Evolutionary conservation across 2,113 vertebrate genomes (phyloP), one percentile per base, ranked within the genome.

Genomic region (Barbus barbus): DNA sequence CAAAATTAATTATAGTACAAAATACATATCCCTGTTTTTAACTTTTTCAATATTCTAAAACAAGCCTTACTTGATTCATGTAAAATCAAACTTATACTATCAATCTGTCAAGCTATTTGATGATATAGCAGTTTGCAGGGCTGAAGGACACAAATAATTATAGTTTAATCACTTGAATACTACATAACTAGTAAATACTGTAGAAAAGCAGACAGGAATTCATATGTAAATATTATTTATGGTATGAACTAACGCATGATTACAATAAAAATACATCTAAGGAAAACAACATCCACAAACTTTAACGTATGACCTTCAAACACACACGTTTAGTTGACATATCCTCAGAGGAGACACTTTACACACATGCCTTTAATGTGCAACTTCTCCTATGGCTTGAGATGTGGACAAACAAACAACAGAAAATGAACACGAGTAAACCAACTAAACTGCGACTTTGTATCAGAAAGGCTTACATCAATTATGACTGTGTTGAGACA

Each of bases 401-500:
- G 78, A 82, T 67, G 31, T 89, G 65, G 73, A 61, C 33, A 86
- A 86, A 88, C 86, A 90, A 91, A 84, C 65, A 80, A 69, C 12
- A 38, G 36, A 46, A 33, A 84, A 44, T 14, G 33, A 51, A 82
- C 76, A 48, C 26, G 46, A 72, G 53, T 31, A 72, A 79, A 82
- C 65, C 46, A 82, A 56, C 20, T 71, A 82, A 84, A 75, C 22
- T 51, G 65, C 48, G 24, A 69, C 73, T 88, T 83, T 44, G 56
- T 79, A 79, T 75, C 74, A 76, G 24, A 14, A 71, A 51, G 26
- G n/a, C 86, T 83, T 80, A 73, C 86, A 86, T 92, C 92, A 92
- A 93, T 93, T 93, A 93, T 79, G 82, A 88, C 85, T 38, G 44
- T 86, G 83, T 89, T 73, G 82, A 72, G 90, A 91, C 46, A 85